Evolutionary conservation across 1,140 invertebrate genomes (phyloP), one percentile per base, ranked within the genome.

Genomic region (Ericerus pela): DNA sequence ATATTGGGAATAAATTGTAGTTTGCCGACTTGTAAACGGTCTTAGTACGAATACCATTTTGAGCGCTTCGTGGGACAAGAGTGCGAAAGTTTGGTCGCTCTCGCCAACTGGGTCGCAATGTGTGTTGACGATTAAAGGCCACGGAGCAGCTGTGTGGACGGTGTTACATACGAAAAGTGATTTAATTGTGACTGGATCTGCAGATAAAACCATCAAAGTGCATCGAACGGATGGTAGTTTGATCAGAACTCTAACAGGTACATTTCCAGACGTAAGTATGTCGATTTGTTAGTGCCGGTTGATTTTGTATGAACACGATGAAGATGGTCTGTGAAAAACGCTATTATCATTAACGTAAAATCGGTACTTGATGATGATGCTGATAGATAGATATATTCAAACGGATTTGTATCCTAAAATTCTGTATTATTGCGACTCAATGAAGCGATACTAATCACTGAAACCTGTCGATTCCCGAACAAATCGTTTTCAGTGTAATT

Each of bases 31-130:
- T 20, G 73, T 69, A 33, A 67, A 73, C 56, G 77, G 78, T 3
- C 73, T 72, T 51, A 72, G 75, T 43, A 52, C 63, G 8, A 69
- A 65, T 28, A 73, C 76, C 16, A 74, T 86, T 65, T 65, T 82
- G 16, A 88, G 82, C 65, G 85, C 89, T 37, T 96, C 91, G 11
- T 96, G 91, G 92, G 93, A 96, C 67, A 77, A 76, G 59, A 88
- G 85, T 12, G 88, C 84, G 0, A 79, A 81, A 64, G 24, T 60
- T n/a, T 60, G 59, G 59, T 53, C 36, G 31, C 18, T 60, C 8
- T 55, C 31, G 18, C 33, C 20, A 26, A 37, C 57, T 31, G 29
- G 27, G 38, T 30, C 30, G 12, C 31, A 47, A 56, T 51, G 53
- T 22, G 18, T 58, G 20, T 57, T 82, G 10, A 78, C 79, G 1